Conservation (phyloP, 2,797 vertebrate genomes). For the Cyclura pinguis region DNA sequence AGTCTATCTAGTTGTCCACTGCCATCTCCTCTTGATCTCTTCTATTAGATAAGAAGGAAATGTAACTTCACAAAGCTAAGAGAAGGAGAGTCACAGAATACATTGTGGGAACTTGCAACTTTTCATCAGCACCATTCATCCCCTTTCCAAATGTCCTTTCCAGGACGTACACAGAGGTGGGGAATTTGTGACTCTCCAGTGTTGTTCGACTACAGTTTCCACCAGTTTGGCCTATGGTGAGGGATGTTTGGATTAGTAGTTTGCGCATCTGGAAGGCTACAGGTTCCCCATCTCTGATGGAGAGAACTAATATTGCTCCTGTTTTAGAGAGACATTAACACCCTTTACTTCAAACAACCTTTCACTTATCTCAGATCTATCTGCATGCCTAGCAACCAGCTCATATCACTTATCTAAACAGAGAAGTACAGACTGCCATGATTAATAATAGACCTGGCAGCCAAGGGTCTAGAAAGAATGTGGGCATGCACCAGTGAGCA, state of each 20-base stretch:
- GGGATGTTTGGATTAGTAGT: not conserved
- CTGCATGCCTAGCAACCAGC: constrained; percentile 9
- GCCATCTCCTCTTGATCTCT: not conserved
- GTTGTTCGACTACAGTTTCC: not conserved
- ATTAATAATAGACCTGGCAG: not conserved
- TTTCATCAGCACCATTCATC: not conserved
- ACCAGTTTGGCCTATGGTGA: not conserved
- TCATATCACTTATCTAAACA: not conserved
- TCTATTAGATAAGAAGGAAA: not conserved
- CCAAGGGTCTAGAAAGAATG: not conserved
- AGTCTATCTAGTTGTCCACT: not conserved
- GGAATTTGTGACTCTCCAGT: not conserved
- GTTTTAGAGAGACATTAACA: not conserved
- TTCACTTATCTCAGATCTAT: not conserved
- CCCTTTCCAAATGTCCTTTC: not conserved
- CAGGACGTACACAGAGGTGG: not conserved
- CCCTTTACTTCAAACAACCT: not conserved
- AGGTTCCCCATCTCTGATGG: not conserved
- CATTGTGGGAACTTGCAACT: not conserved
- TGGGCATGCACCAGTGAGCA: not conserved
- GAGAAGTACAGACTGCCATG: not conserved
- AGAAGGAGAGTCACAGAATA: not conserved
- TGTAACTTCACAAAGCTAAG: not conserved
- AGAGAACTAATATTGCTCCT: not conserved
- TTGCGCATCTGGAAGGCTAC: not conserved